Evolutionary conservation across 1,140 invertebrate species (phyloP).

Genomic region (Orius laevigatus): DNA sequence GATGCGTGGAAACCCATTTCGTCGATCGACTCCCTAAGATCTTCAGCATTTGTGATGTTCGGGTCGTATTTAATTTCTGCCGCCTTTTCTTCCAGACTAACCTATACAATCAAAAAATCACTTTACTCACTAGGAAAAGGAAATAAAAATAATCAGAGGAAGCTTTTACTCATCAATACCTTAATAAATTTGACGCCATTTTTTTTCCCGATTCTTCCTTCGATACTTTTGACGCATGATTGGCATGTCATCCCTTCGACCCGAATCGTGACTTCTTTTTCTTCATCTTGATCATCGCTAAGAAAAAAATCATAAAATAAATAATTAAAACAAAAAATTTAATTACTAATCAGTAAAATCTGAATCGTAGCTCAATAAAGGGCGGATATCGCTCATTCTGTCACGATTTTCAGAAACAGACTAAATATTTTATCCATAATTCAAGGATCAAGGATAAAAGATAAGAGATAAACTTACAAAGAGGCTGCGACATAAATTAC

Average conservation of each 20-base stretch:
- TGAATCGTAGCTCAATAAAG: too few relatives aligned
- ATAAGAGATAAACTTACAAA: too few relatives aligned
- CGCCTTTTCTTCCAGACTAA: constrained; percentile 41
- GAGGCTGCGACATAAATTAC: too few relatives aligned
- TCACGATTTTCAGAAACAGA: too few relatives aligned
- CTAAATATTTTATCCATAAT: too few relatives aligned
- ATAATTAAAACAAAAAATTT: not conserved
- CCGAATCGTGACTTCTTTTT: constrained; percentile 16
- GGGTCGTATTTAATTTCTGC: constrained; percentile 50
- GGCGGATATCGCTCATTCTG: too few relatives aligned
- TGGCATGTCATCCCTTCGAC: constrained; percentile 73
- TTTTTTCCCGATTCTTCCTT: constrained; percentile 38
- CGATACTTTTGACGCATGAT: constrained; percentile 62
- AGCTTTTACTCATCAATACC: constrained; percentile 29
- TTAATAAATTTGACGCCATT: constrained; percentile 43
- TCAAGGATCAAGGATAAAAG: too few relatives aligned
- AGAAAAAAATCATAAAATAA: constrained; percentile 6
- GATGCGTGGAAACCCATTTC: constrained; percentile 62
- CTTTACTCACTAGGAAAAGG: not conserved
- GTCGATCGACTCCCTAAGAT: constrained; percentile 48
- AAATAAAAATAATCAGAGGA: not conserved
- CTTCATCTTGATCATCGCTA: constrained; percentile 15
- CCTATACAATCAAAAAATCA: constrained; percentile 26
- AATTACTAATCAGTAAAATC: too few relatives aligned
- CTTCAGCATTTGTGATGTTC: constrained; percentile 31